Evolutionary conservation across 1,140 invertebrate genomes (phyloP), one percentile per base, ranked within the genome.

Genomic region (Drosophila orosa): DNA sequence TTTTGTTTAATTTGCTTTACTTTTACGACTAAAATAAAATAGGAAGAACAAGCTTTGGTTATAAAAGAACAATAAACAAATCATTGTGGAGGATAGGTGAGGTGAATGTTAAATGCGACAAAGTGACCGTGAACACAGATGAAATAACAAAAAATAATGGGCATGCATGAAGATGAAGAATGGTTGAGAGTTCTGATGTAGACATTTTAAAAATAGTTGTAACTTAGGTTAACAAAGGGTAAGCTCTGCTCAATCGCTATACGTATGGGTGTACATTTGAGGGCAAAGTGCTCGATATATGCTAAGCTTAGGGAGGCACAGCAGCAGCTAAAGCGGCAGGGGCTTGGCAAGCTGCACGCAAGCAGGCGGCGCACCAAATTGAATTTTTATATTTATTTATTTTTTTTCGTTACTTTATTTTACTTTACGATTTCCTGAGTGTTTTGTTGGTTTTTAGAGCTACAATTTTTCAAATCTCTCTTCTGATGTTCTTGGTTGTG

Each of bases 31-130:
- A 81, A 67, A 58, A 39, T 79, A 81, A 79, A 90, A 85, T 90
- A 89, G 84, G 85, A 89, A 89, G 77, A 84, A 84, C 80, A 89
- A 89, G 84, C 84, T 89, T 89, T 89, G 84, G 84, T 90, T 90
- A 80, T 73, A 73, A 82, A 65, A 69, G 59, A 77, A 68, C 63
- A 73, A 62, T 59, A 74, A 66, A 66, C 44, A 55, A 60, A 66
- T 37, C 24, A 9, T 54, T 35, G 29, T 15, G 12, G 22, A 56
- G n/a, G 42, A 35, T 50, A 35, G 35, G 31, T 48, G 19, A 40
- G 35, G 33, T 25, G 9, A 50, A 48, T 12, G 45, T 31, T 66
- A 44, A 25, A 37, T 72, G 71, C 8, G 33, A 31, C 7, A 19
- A 29, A n/a, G 29, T 40, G 52, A 5, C 17, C n/a, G 29, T 40